Evolutionary conservation across 2,797 vertebrate genomes (phyloP).

Genomic region (Gymnocypris eckloni): DNA sequence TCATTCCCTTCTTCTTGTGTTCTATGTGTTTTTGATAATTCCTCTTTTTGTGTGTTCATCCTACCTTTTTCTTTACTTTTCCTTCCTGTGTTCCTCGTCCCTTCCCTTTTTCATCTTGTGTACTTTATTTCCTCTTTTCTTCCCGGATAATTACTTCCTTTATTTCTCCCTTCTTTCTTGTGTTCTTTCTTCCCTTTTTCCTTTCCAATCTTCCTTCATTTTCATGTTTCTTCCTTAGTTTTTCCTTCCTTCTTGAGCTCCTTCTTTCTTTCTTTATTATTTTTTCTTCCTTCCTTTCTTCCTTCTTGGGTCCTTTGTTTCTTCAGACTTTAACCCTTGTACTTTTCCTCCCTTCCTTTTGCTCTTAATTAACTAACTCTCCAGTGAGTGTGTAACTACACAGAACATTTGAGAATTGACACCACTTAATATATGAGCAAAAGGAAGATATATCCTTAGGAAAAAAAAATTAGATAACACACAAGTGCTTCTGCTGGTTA

Average conservation of each 20-base stretch:
- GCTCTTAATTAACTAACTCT: neutral
- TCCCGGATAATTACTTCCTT: neutral
- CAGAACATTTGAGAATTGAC: neutral
- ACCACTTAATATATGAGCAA: neutral
- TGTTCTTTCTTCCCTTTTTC: neutral
- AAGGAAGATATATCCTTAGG: neutral
- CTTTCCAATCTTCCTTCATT: neutral
- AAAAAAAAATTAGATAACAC: constrained; percentile 1
- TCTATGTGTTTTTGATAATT: neutral
- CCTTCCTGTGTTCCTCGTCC: neutral
- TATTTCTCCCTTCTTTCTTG: neutral
- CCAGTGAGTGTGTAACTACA: neutral
- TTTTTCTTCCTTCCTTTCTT: neutral
- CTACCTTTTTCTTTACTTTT: neutral
- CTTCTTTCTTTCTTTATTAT: neutral
- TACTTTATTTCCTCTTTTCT: neutral
- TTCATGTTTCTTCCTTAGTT: neutral
- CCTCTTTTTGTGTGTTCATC: neutral
- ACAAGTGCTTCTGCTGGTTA: neutral
- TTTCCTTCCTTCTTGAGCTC: neutral
- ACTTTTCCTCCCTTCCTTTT: neutral
- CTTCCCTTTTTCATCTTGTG: neutral
- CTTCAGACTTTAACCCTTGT: neutral
- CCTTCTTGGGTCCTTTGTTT: neutral
- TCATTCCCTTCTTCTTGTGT: too few relatives aligned